These are phyloP conservation scores for Chelonia mydas DNA, from an alignment of 2,797 vertebrate species.

Conservation along the genomic window DNA sequence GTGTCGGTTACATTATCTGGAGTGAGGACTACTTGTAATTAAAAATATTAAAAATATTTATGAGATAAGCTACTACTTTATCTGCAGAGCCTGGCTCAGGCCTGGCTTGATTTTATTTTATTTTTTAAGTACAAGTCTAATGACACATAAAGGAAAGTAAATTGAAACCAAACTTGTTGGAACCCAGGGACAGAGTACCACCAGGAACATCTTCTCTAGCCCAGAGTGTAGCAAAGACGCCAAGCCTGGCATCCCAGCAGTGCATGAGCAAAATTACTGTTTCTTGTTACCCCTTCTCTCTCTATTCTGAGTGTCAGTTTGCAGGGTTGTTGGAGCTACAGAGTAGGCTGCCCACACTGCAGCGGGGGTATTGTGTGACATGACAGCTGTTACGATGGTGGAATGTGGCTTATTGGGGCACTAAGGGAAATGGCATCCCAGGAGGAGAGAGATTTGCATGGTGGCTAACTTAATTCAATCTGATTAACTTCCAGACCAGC, in stretches of 20 bases:
- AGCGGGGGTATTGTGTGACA: fast-evolving
- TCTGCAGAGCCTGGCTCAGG: conserved; percentile 75
- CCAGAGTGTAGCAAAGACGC: neutral
- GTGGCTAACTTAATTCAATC: neutral
- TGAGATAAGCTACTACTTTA: conserved; percentile 79
- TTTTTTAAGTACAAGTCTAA: conserved; percentile 79
- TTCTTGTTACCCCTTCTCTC: neutral
- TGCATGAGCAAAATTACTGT: neutral
- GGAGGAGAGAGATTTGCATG: neutral
- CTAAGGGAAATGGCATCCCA: neutral
- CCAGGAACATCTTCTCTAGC: neutral
- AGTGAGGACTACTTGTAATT: conserved; percentile 82
- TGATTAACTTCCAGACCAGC: neutral
- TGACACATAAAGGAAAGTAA: conserved; percentile 53
- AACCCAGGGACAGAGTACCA: neutral
- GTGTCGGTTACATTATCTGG: conserved; percentile 78
- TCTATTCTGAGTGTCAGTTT: neutral
- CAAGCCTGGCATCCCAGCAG: neutral
- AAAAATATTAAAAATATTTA: conserved; percentile 80
- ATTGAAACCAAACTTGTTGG: neutral
- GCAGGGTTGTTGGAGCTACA: neutral
- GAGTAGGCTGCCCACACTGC: neutral
- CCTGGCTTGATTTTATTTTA: conserved; percentile 76
- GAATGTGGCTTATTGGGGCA: neutral
- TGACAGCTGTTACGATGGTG: neutral